Conservation (phyloP, 1,140 invertebrate species). For the Cryptotermes secundus region DNA sequence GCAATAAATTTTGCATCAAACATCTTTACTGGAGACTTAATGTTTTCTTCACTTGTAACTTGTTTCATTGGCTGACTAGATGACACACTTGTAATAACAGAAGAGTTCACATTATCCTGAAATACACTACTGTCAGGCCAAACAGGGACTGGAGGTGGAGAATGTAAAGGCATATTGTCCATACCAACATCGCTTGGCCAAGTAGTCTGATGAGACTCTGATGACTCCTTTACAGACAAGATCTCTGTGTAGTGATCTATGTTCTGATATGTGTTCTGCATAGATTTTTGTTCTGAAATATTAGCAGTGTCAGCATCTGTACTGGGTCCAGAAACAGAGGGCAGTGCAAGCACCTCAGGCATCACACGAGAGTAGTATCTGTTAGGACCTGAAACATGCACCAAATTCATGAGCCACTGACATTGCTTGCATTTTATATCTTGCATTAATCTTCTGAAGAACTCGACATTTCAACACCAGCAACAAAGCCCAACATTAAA, state of each 20-base stretch:
- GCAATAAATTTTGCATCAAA: conserved; percentile 60
- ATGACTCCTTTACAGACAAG: not conserved
- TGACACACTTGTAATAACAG: not conserved
- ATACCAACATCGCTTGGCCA: not conserved
- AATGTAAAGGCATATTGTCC: not conserved
- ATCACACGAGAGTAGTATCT: conserved; percentile 53
- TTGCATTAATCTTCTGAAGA: too few species aligned
- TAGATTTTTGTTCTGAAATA: not conserved
- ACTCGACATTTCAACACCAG: too few species aligned
- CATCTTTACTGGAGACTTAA: conserved; percentile 42
- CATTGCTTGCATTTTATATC: too few species aligned
- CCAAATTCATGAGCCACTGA: too few species aligned
- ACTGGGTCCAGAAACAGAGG: not conserved
- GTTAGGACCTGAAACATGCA: conserved; percentile 38
- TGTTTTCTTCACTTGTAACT: not conserved
- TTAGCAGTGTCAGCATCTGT: not conserved
- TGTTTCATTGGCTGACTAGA: not conserved
- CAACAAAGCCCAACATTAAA: too few species aligned
- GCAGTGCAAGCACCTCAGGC: conserved; percentile 40
- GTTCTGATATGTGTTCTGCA: conserved; percentile 30
- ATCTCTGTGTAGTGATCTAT: conserved; percentile 30
- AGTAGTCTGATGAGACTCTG: not conserved
- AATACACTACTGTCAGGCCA: not conserved
- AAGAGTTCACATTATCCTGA: not conserved
- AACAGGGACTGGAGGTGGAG: not conserved